phyloP scores from a whole-genome alignment of 2,888 invertebrate species.

The Timema podura region DNA sequence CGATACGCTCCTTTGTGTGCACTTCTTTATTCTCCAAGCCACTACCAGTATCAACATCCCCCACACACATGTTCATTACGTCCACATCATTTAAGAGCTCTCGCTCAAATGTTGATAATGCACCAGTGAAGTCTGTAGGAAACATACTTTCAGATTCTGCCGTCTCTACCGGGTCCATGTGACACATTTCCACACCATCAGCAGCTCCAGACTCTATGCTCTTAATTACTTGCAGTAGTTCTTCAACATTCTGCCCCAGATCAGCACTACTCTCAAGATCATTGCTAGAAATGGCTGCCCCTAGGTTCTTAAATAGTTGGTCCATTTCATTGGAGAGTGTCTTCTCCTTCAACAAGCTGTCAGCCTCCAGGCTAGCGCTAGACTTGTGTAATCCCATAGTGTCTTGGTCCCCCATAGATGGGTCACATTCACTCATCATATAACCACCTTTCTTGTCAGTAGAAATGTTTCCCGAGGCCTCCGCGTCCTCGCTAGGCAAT shows the following conservation, averaged over 20 bases:
- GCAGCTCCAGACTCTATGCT: slow-evolving; percentile 53
- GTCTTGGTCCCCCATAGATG: slow-evolving; percentile 45
- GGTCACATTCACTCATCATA: slow-evolving; percentile 50
- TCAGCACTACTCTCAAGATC: slow-evolving; percentile 50
- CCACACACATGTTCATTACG: slow-evolving; percentile 48
- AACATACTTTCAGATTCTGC: slow-evolving; percentile 41
- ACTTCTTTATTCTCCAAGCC: slow-evolving; percentile 40
- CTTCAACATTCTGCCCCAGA: slow-evolving; percentile 56
- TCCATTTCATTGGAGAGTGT: slow-evolving; percentile 55
- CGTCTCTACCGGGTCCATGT: slow-evolving; percentile 49
- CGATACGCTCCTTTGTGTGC: slow-evolving; percentile 51
- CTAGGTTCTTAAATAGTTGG: slow-evolving; percentile 60
- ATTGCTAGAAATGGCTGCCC: slow-evolving; percentile 38
- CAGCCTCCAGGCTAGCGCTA: slow-evolving; percentile 33
- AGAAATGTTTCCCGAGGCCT: slow-evolving; percentile 24
- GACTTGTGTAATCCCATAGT: slow-evolving; percentile 46
- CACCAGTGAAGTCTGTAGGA: slow-evolving; percentile 40
- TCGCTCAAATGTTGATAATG: slow-evolving; percentile 35
- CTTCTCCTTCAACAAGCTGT: slow-evolving; percentile 28
- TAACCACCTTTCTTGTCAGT: slow-evolving; percentile 23
- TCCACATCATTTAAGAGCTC: slow-evolving; percentile 51
- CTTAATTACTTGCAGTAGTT: slow-evolving; percentile 71
- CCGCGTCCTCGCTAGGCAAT: slow-evolving; percentile 35
- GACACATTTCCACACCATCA: slow-evolving; percentile 43
- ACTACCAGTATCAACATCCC: slow-evolving; percentile 41